These are phyloP conservation scores for Pemphredon lugubris DNA, from an alignment of 2,888 invertebrate genomes.

Conservation along the genomic window DNA sequence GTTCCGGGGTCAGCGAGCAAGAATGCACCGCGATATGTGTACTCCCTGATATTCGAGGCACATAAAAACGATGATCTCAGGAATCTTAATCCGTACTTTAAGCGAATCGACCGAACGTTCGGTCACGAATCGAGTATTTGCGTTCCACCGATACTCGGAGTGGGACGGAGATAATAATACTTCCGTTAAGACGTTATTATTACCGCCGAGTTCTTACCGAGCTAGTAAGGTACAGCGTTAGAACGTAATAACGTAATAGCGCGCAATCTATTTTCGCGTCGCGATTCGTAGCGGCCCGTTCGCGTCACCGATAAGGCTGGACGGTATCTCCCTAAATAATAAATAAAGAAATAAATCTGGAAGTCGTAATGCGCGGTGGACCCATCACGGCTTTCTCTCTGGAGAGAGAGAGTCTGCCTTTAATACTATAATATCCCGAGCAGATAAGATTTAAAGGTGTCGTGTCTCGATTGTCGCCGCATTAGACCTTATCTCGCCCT, in stretches of 20 bases:
- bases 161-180: constrained; percentile 43
- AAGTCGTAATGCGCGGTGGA: too few relatives aligned
- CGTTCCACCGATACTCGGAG: constrained; percentile 21
- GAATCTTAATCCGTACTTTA: constrained; percentile 46
- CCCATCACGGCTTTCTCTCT: too few relatives aligned
- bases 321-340: too few relatives aligned
- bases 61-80: constrained; percentile 40
- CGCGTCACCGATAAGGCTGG: too few relatives aligned
- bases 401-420: too few relatives aligned
- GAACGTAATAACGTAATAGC: constrained; percentile 21
- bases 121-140: constrained; percentile 13
- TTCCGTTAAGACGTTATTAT: constrained; percentile 34
- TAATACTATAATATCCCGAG: too few relatives aligned
- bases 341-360: too few relatives aligned
- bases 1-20: constrained; percentile 48
- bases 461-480: too few relatives aligned
- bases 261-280: constrained; percentile 12
- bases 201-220: not conserved
- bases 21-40: constrained; percentile 37
- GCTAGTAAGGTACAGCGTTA: constrained; percentile 17
- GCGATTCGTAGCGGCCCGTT: too few relatives aligned
- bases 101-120: constrained; percentile 18
- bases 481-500: too few relatives aligned
- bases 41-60: constrained; percentile 32
- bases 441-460: too few relatives aligned